Conservation (phyloP, 37 sponge, comb jelly and placozoan species). For the Eunapius fragilis region DNA sequence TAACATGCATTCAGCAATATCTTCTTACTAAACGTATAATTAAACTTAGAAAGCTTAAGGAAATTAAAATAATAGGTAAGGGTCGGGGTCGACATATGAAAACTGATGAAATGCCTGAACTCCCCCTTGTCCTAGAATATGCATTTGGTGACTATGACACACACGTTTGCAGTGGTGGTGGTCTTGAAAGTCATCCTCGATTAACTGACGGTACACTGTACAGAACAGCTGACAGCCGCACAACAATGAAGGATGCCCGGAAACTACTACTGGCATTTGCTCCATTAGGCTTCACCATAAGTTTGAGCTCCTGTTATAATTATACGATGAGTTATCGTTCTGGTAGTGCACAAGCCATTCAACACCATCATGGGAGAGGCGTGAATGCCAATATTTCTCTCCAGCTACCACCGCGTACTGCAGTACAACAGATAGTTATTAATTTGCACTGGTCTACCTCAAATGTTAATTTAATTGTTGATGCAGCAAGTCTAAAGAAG, state of each 20-base stretch:
- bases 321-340: not conserved
- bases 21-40: slow-evolving; percentile 1
- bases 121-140: slow-evolving; percentile 2
- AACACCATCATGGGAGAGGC: not conserved
- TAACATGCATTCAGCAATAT: slow-evolving; percentile 8
- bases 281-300: not conserved
- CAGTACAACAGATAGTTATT: not conserved
- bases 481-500: not conserved
- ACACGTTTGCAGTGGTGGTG: slow-evolving; percentile 8
- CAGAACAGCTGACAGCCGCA: not conserved
- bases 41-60: not conserved
- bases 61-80: slow-evolving; percentile 18
- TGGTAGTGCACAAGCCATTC: not conserved
- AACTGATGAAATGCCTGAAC: slow-evolving; percentile 7
- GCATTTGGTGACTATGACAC: slow-evolving; percentile 18
- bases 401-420: not conserved
- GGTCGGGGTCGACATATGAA: slow-evolving; percentile 19
- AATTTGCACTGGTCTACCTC: slow-evolving; percentile 10
- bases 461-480: slow-evolving; percentile 2
- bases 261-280: not conserved
- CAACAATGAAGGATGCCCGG: not conserved
- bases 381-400: not conserved
- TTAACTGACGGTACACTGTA: slow-evolving; percentile 27
- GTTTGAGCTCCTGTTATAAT: slow-evolving; percentile 9
- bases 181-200: slow-evolving; percentile 19